Evolutionary conservation across 2,113 vertebrate genomes (phyloP).

Genomic region (Gobio gobio): DNA sequence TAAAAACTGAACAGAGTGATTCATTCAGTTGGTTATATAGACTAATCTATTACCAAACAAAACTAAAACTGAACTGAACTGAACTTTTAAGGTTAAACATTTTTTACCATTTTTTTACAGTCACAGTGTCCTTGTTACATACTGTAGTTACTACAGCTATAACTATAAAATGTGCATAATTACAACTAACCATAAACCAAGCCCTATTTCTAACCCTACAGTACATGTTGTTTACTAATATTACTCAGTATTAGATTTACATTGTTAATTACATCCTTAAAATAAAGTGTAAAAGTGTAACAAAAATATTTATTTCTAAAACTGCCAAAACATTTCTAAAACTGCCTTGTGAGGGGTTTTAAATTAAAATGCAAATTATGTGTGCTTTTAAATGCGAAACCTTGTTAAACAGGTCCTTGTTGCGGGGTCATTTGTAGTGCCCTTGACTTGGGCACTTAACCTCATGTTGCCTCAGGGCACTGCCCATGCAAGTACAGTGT

Average conservation of each 20-base stretch:
- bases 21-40: conserved; percentile 37
- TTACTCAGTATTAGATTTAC: too few relatives aligned
- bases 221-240: too few relatives aligned
- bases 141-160: too few relatives aligned
- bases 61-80: not conserved
- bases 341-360: not conserved
- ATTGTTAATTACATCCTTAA: too few relatives aligned
- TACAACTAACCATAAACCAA: too few relatives aligned
- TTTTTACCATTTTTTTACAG: too few relatives aligned
- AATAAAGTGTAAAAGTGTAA: too few relatives aligned
- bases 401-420: not conserved
- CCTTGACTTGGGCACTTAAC: conserved; percentile 25
- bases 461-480: not conserved
- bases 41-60: conserved; percentile 8
- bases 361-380: not conserved
- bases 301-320: too few relatives aligned
- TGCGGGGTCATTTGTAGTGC: not conserved
- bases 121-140: too few relatives aligned
- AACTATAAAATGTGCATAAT: too few relatives aligned
- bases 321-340: not conserved
- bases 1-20: conserved; percentile 44
- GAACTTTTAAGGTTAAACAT: not conserved
- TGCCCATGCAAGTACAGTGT: not conserved
- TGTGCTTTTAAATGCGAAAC: conserved; percentile 4
- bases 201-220: too few relatives aligned